Percentiles rank a stretch among this genome's conserved stretches.
Conservation (phyloP, 2,888 invertebrate species). For the Danaus chrysippus region DNA sequence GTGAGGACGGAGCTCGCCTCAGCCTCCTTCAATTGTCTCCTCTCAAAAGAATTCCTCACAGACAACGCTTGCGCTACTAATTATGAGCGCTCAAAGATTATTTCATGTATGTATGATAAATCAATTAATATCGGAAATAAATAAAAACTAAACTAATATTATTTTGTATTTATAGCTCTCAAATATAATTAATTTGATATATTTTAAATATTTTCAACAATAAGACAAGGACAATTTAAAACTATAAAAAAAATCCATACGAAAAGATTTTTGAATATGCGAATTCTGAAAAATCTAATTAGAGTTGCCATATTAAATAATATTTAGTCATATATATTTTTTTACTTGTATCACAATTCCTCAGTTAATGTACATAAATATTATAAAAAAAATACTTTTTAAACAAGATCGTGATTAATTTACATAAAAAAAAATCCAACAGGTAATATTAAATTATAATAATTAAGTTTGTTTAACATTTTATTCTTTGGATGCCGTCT, state of each 20-base stretch:
- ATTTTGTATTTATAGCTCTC: background rate
- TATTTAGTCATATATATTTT: no score
- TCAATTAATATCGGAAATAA: background rate
- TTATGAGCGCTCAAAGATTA: constrained; percentile 63
- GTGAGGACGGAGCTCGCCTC: constrained; percentile 51
- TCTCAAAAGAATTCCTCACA: constrained; percentile 72
- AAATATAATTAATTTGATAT: background rate
- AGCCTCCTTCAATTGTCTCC: constrained; percentile 67
- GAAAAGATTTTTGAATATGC: no score
- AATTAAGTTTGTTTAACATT: background rate
- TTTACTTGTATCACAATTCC: no score
- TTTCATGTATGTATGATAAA: background rate
- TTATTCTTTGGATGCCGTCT: constrained; percentile 36
- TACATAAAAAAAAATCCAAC: no score
- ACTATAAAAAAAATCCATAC: no score
- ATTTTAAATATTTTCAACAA: no score
- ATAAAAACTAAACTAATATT: background rate
- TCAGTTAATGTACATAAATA: no score
- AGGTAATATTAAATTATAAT: background rate
- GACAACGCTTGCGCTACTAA: constrained; percentile 74
- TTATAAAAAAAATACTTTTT: no score
- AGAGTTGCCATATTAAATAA: no score
- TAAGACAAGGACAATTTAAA: no score
- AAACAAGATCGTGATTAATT: no score
- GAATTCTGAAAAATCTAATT: no score